These are phyloP conservation scores for Pangasius djambal DNA, from an alignment of 2,797 vertebrate genomes.

Conservation along the genomic window DNA sequence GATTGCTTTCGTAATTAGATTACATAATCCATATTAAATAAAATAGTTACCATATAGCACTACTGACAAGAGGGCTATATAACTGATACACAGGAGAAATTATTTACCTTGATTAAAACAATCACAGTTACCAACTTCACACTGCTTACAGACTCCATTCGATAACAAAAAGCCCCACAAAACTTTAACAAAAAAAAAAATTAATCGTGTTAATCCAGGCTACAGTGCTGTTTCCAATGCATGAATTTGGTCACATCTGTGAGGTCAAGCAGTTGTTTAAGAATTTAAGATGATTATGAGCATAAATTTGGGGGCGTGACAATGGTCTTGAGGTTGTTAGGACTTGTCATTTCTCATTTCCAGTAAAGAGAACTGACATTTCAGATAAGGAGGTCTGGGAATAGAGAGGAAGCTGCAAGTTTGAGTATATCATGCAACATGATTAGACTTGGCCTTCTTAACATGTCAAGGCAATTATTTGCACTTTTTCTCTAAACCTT, in stretches of 20 bases:
- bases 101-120: conserved; percentile 42
- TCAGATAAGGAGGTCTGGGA: background rate
- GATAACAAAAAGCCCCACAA: background rate
- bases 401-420: background rate
- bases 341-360: background rate
- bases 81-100: background rate
- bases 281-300: background rate
- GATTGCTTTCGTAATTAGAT: background rate
- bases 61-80: background rate
- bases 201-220: background rate
- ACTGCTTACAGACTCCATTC: conserved; percentile 31
- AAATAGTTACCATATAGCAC: background rate
- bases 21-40: background rate
- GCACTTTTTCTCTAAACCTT: background rate
- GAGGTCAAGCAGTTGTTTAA: background rate
- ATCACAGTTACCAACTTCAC: conserved; percentile 1
- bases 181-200: background rate
- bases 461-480: background rate
- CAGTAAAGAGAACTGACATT: no score
- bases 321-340: background rate
- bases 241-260: background rate
- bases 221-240: background rate
- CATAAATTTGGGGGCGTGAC: background rate
- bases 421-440: background rate
- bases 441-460: background rate